phyloP scores from a whole-genome alignment of 2,113 vertebrate genomes.

The Eublepharis macularius region DNA sequence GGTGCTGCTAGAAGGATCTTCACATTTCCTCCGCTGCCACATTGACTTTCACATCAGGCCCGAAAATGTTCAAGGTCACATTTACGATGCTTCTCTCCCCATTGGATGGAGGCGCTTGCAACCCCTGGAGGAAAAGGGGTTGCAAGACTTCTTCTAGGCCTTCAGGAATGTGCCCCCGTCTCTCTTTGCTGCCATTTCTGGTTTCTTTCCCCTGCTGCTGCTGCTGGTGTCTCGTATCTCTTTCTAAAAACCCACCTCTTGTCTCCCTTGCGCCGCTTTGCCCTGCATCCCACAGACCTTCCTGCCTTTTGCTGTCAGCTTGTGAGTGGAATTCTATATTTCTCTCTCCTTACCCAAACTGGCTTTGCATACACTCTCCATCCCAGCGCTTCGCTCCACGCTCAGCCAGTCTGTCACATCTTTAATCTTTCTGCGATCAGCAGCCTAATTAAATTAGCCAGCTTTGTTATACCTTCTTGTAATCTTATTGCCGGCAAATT shows the following conservation, averaged over 20 bases:
- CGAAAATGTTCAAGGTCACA: no score
- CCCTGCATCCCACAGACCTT: background rate
- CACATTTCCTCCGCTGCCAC: no score
- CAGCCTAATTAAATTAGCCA: slow-evolving; percentile 33
- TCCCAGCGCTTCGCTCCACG: background rate
- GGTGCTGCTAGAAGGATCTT: no score
- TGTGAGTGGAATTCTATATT: background rate
- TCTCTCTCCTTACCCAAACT: background rate
- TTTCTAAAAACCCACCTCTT: background rate
- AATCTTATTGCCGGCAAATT: slow-evolving; percentile 28
- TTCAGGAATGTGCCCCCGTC: no score
- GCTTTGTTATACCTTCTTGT: slow-evolving; percentile 39
- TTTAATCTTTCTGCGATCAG: slow-evolving; percentile 27
- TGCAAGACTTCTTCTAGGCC: no score
- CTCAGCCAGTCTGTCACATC: slow-evolving; percentile 29
- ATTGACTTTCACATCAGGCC: no score
- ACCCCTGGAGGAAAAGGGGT: no score
- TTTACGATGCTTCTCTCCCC: no score
- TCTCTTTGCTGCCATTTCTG: no score
- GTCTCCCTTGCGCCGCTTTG: background rate
- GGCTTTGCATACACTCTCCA: background rate
- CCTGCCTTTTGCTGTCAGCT: background rate
- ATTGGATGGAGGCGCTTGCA: no score
- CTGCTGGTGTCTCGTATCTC: background rate
- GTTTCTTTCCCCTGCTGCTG: no score